Evolutionary conservation across 2,797 vertebrate species (phyloP).

Genomic region (Bryconaethiops microstoma): DNA sequence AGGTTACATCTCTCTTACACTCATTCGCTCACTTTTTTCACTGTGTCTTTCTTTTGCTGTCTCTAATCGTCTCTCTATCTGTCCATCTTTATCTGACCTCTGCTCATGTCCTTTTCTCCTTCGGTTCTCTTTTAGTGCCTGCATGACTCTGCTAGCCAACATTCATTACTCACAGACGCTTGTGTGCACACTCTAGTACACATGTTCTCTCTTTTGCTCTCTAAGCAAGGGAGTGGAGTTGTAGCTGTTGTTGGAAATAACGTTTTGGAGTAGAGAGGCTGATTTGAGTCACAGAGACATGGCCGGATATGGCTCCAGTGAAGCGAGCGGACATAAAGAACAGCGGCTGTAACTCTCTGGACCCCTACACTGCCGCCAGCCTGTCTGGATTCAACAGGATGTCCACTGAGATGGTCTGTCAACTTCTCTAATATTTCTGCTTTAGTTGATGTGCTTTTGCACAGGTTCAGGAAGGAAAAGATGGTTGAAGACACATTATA

Average conservation of each 20-base stretch:
- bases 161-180: background rate
- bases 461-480: background rate
- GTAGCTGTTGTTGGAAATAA: background rate
- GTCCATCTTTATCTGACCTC: background rate
- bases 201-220: background rate
- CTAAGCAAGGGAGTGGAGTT: constrained; percentile 11
- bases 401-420: constrained; percentile 71
- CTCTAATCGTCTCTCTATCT: background rate
- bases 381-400: constrained; percentile 38
- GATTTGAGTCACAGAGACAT: background rate
- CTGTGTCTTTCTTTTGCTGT: background rate
- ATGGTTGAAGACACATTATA: background rate
- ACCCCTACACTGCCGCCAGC: background rate
- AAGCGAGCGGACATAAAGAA: too few species aligned
- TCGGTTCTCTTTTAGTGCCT: background rate
- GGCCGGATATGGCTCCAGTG: background rate
- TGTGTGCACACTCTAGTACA: background rate
- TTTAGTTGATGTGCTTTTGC: constrained; percentile 10
- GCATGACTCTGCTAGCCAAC: background rate
- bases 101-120: background rate
- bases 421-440: constrained; percentile 8
- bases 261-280: background rate
- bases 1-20: constrained; percentile 28
- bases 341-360: background rate
- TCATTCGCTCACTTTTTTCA: background rate